Conservation (phyloP, 2,797 vertebrate genomes). For the Chanos chanos region DNA sequence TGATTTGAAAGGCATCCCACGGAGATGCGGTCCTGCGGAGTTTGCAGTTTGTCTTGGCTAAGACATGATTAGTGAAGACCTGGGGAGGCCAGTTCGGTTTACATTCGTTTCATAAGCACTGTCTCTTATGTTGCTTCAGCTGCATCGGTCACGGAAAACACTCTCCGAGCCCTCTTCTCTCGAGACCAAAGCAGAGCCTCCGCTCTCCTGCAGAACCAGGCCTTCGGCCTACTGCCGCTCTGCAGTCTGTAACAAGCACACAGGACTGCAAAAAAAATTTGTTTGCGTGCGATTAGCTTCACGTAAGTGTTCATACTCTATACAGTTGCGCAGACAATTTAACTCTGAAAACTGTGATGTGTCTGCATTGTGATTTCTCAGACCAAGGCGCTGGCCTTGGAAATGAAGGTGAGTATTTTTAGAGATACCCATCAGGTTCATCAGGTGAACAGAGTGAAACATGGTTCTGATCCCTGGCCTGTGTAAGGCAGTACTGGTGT, state of each 20-base stretch:
- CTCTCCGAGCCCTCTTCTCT: constrained; percentile 25
- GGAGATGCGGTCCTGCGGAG: constrained; percentile 14
- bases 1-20: constrained; percentile 20
- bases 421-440: constrained; percentile 36
- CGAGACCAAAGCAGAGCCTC: no score
- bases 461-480: no score
- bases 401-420: constrained; percentile 50
- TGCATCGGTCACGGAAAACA: constrained; percentile 35
- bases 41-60: constrained; percentile 34
- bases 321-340: no score
- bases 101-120: constrained; percentile 38
- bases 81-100: constrained; percentile 32
- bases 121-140: constrained; percentile 43
- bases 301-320: no score
- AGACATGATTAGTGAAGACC: not conserved
- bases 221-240: no score
- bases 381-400: constrained; percentile 36
- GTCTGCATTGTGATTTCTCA: constrained; percentile 36
- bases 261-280: no score
- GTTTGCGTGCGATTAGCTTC: no score
- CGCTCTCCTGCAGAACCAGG: no score
- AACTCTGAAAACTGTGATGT: no score
- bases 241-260: no score
- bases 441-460: constrained; percentile 37
- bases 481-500: no score